Evolutionary conservation across 2,797 vertebrate species (phyloP), one percentile per base, ranked within the genome.

Genomic region (Enteromius unitaeniatus): DNA sequence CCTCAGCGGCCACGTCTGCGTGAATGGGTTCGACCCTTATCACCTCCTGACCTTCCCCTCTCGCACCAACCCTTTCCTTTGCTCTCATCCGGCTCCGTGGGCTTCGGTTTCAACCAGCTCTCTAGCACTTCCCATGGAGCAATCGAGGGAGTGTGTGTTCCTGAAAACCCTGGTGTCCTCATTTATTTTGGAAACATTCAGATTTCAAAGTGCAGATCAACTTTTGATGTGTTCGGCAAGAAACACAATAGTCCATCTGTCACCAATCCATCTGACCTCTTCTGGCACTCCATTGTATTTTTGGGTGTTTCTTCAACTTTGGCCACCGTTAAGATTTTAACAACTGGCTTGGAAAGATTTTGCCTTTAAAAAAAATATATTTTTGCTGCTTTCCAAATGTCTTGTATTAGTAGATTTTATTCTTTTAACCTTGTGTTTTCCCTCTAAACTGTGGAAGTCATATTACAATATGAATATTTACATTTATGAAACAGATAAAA

Each of bases 1-100:
- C 23, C 73, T 79, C 45, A 26, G 60, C 14, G 42, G 55, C 64
- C 23, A 67, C 65, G 28, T 31, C 13, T 49, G 14, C 37, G 72
- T 86, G 21, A 83, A 79, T 79, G 58, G 74, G 67, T 85, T 68
- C 21, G 70, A 37, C 81, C 83, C 69, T 85, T 75, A 78, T 87
- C 64, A 78, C 75, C 67, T 76, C 74, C 53, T 87, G 72, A 81
- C 85, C 78, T 84, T 78, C 64, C 84, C 51, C 28, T 85, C 80
- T 42, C 37, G 28, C 77, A 37, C 21, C 51, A 26, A 21, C 82
- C 55, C 62, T 67, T 86, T 86, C 84, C 83, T 85, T 26, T 68
- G 26, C 64, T 79, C 76, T 77, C 79, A 82, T 87, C 70, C 74
- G 78, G 78, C 78, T 40, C 60, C 40, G 26, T 17, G 1, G 31